phyloP scores from a whole-genome alignment of 2,888 invertebrate species.

The Chamaedrilus cognettii region DNA sequence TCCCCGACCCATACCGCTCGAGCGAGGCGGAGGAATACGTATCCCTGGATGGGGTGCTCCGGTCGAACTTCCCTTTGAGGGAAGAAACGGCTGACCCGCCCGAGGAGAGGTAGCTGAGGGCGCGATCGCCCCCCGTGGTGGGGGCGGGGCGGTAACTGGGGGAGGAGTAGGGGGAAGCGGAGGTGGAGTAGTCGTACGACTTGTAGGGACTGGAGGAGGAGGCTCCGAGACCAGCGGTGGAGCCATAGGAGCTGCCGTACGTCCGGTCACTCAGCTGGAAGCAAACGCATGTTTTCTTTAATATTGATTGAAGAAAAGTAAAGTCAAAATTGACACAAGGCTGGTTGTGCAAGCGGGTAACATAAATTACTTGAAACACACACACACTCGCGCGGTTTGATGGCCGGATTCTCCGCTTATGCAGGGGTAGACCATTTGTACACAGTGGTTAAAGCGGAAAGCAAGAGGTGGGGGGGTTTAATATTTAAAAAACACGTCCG shows the following conservation, averaged over 20 bases:
- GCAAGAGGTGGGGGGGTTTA: no score
- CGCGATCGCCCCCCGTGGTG: no score
- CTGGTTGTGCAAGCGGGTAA: no score
- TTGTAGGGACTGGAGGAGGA: slow-evolving; percentile 6
- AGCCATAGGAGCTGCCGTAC: neutral
- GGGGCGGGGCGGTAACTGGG: slow-evolving; percentile 13
- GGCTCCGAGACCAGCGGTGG: neutral
- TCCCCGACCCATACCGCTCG: slow-evolving; percentile 2
- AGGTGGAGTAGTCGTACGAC: slow-evolving; percentile 10
- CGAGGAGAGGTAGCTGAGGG: slow-evolving; percentile 17
- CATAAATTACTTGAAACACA: no score
- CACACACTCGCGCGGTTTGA: no score
- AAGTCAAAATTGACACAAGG: no score
- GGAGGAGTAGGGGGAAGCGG: slow-evolving; percentile 5
- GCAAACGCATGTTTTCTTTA: no score
- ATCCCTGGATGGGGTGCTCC: neutral
- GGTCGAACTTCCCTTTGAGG: slow-evolving; percentile 19
- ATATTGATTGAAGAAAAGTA: no score
- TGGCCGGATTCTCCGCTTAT: no score
- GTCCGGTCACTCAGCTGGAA: neutral
- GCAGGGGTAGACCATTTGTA: no score
- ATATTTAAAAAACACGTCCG: no score
- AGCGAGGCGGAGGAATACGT: slow-evolving; percentile 9
- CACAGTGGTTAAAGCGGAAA: no score
- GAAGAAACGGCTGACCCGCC: slow-evolving; percentile 20